A percentile compares a stretch with the other conserved stretches of the same genome.
Evolutionary conservation across 2,797 vertebrate genomes (phyloP).

Genomic region (Threskiornis aethiopicus): DNA sequence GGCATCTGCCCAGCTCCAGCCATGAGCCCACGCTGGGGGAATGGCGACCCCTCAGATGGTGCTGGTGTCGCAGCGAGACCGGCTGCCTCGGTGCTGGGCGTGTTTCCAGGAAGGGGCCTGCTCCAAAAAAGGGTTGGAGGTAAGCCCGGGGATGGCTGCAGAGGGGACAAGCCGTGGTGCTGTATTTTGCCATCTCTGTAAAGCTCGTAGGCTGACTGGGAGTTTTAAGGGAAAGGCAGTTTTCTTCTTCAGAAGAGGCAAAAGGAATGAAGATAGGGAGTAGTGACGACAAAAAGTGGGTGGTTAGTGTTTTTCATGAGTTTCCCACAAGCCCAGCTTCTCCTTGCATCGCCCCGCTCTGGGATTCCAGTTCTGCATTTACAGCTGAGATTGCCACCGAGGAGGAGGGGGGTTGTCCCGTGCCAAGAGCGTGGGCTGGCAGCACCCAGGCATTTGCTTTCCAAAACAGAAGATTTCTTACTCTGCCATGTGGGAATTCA

Average conservation of each 20-base stretch:
- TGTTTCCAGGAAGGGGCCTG: background rate
- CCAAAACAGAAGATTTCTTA: background rate
- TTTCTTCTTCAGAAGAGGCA: background rate
- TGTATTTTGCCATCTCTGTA: background rate
- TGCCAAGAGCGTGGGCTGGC: rapidly evolving
- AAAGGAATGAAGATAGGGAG: background rate
- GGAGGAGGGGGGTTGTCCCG: background rate
- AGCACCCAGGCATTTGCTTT: background rate
- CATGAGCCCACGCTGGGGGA: rapidly evolving
- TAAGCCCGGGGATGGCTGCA: background rate
- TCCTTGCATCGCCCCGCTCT: rapidly evolving
- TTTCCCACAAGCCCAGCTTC: background rate
- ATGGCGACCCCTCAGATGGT: rapidly evolving
- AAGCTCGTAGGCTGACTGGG: background rate
- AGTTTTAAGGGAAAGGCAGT: background rate
- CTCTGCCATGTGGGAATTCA: background rate
- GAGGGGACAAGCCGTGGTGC: rapidly evolving
- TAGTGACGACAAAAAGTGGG: background rate
- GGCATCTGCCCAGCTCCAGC: background rate
- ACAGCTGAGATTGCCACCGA: background rate
- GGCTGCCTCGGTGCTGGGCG: rapidly evolving
- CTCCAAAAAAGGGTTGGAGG: rapidly evolving
- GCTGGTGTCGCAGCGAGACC: background rate
- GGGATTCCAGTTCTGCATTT: background rate
- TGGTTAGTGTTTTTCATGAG: background rate